Percentiles rank a stretch among this genome's conserved stretches.
Conservation (phyloP, 2,113 vertebrate species). For the Sphyrna mokarran region DNA sequence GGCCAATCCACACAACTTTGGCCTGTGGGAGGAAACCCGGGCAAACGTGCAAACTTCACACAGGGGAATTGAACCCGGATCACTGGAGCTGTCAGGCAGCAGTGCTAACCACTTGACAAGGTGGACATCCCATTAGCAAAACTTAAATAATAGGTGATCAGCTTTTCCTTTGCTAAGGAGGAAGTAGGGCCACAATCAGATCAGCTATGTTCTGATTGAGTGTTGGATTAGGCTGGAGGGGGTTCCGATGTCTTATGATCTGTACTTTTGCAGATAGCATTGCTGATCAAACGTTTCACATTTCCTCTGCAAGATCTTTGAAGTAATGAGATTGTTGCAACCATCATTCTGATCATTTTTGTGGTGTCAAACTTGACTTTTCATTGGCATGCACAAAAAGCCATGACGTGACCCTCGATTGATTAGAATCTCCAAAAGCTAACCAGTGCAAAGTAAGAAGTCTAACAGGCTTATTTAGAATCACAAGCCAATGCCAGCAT, state of each 20-base stretch:
- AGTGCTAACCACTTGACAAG: no score
- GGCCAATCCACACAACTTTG: no score
- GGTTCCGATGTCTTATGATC: neutral
- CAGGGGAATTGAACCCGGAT: no score
- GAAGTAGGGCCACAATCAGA: no score
- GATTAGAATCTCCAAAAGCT: neutral
- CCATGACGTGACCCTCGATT: neutral
- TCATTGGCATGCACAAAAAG: neutral
- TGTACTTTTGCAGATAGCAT: neutral
- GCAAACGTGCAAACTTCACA: no score
- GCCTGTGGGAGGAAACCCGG: no score
- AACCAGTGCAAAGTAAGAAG: neutral
- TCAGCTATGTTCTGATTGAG: no score
- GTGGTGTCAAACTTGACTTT: neutral
- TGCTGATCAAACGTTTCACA: neutral
- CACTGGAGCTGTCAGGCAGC: no score
- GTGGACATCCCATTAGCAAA: neutral
- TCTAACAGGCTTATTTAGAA: no score
- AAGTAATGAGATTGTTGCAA: neutral
- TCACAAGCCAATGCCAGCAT: no score
- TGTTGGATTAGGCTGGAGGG: no score
- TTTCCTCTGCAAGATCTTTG: neutral
- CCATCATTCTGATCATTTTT: neutral
- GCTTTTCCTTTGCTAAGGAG: neutral
- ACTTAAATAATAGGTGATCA: no score